Evolutionary conservation across 2,888 invertebrate genomes (phyloP).

Genomic region (Vandiemenella viatica): DNA sequence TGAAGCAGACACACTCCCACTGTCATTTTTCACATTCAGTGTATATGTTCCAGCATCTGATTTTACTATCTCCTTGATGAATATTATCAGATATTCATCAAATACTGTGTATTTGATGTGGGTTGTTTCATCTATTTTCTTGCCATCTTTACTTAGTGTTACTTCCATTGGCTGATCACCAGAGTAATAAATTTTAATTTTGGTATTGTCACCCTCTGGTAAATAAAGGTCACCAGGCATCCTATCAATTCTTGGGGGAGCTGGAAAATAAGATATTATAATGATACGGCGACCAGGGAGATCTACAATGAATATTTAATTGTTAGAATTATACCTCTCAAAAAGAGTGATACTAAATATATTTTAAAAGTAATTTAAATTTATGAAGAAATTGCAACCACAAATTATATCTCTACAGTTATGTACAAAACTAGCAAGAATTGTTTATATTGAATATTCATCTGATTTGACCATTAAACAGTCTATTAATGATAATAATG

Average conservation of each 20-base stretch:
- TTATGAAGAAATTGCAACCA: too few relatives aligned
- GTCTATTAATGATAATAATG: too few relatives aligned
- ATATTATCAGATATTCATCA: slow-evolving; percentile 92
- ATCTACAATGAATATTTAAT: too few relatives aligned
- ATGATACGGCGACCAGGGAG: too few relatives aligned
- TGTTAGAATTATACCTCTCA: too few relatives aligned
- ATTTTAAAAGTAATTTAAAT: too few relatives aligned
- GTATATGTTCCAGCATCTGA: slow-evolving; percentile 84
- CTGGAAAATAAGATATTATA: slow-evolving; percentile 32
- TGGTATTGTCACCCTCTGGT: slow-evolving; percentile 89
- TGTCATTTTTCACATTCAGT: slow-evolving; percentile 76
- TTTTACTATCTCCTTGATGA: slow-evolving; percentile 79
- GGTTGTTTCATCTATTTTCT: slow-evolving; percentile 53
- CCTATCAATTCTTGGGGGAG: slow-evolving; percentile 81
- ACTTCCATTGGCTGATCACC: slow-evolving; percentile 94
- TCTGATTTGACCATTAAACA: too few relatives aligned
- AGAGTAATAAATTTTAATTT: slow-evolving; percentile 91
- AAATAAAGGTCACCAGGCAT: slow-evolving; percentile 80
- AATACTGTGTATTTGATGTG: slow-evolving; percentile 83
- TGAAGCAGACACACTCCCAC: slow-evolving; percentile 68
- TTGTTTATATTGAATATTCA: too few relatives aligned
- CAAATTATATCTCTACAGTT: too few relatives aligned
- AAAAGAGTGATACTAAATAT: too few relatives aligned
- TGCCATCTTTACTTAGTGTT: slow-evolving; percentile 68
- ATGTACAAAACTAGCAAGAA: too few relatives aligned